Percentiles rank a stretch among this genome's conserved stretches.
Conservation (phyloP, 1,140 invertebrate genomes). For the Mercenaria mercenaria region DNA sequence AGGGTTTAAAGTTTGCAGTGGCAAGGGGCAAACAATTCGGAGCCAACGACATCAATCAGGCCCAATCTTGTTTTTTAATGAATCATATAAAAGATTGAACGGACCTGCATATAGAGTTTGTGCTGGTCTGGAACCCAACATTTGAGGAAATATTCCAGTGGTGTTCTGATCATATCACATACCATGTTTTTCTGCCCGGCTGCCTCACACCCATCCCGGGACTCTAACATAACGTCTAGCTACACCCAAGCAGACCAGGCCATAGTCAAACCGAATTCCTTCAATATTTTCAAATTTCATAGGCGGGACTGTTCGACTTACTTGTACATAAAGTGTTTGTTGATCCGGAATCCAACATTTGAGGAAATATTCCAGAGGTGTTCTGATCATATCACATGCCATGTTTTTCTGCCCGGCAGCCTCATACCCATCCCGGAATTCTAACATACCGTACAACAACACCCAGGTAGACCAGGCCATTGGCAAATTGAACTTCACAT, state of each 20-base stretch:
- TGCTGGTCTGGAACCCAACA: conserved; percentile 71
- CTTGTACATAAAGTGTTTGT: conserved; percentile 79
- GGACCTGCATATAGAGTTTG: conserved; percentile 79
- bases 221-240: too few relatives aligned
- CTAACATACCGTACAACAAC: conserved; percentile 88
- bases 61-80: too few relatives aligned
- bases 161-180: conserved; percentile 87
- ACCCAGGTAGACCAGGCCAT: conserved; percentile 89
- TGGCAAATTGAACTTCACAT: conserved; percentile 90
- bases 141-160: conserved; percentile 90
- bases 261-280: conserved; percentile 90
- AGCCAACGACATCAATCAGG: too few relatives aligned
- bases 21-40: too few relatives aligned
- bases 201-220: too few relatives aligned
- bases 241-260: conserved; percentile 88
- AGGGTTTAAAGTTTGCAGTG: too few relatives aligned
- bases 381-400: conserved; percentile 85
- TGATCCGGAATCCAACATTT: conserved; percentile 84
- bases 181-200: conserved; percentile 86
- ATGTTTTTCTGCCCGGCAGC: conserved; percentile 85
- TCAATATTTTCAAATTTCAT: too few relatives aligned
- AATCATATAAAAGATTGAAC: too few relatives aligned
- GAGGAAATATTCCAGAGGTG: conserved; percentile 90
- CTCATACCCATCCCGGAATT: conserved; percentile 88
- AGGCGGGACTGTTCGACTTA: too few relatives aligned